Percentiles rank a stretch among this genome's conserved stretches.
Conservation (phyloP, 2,888 invertebrate genomes). For the Kryphioiulus occultus region DNA sequence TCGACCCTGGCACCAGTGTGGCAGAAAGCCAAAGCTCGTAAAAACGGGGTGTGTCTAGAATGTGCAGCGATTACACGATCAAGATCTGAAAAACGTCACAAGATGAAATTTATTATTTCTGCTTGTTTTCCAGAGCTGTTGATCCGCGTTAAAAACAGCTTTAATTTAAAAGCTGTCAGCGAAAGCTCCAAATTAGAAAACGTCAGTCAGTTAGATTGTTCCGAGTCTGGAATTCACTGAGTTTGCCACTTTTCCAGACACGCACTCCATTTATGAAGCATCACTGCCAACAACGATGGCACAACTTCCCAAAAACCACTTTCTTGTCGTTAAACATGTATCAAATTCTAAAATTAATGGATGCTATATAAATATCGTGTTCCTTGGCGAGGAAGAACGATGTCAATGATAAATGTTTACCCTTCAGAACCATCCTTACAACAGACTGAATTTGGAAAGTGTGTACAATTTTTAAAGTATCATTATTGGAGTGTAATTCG, state of each 20-base stretch:
- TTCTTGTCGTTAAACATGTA: not conserved
- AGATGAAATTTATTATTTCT: not conserved
- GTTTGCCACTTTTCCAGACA: constrained; percentile 4
- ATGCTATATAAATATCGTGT: too few relatives aligned
- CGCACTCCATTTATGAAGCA: not conserved
- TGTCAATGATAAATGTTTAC: too few relatives aligned
- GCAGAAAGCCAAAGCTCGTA: not conserved
- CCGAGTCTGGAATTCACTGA: not conserved
- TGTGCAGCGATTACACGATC: not conserved
- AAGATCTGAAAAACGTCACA: not conserved
- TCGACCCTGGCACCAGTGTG: not conserved
- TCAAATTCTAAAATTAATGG: not conserved
- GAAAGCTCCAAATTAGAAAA: not conserved
- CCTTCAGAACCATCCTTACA: too few relatives aligned
- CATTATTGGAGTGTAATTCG: too few relatives aligned
- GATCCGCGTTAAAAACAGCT: not conserved
- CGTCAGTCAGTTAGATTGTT: not conserved
- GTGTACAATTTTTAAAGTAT: too few relatives aligned
- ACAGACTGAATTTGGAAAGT: too few relatives aligned
- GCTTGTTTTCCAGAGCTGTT: not conserved
- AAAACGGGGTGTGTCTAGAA: not conserved
- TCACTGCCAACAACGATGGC: not conserved
- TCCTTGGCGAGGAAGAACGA: too few relatives aligned
- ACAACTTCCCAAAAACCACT: not conserved
- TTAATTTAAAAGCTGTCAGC: constrained; percentile 1